Conservation (phyloP, 2,888 invertebrate genomes). For the Ophraella communa region DNA sequence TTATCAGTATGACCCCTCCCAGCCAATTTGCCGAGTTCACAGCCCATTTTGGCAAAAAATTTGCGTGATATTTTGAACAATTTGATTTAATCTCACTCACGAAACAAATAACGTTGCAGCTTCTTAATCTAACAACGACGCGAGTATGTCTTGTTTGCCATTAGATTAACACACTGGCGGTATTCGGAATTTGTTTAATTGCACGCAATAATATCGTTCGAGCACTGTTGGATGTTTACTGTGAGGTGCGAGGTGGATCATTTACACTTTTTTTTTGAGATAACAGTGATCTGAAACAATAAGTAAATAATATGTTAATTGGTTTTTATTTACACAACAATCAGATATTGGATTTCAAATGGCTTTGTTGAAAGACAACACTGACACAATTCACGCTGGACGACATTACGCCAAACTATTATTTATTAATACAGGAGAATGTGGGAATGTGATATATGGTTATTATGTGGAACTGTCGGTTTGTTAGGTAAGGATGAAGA, state of each 20-base stretch:
- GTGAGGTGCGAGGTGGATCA: constrained; percentile 6
- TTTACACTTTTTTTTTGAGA: constrained; percentile 15
- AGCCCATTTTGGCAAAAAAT: constrained; percentile 66
- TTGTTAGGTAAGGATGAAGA: too few species aligned
- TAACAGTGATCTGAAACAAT: constrained; percentile 12
- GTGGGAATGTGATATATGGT: neutral
- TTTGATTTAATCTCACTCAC: neutral
- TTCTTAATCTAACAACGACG: neutral
- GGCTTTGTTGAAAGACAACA: neutral
- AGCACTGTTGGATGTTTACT: constrained; percentile 3
- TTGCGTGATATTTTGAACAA: neutral
- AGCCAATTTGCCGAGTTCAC: constrained; percentile 79
- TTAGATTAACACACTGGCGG: constrained; percentile 1
- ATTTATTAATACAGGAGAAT: too few species aligned
- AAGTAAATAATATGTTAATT: neutral
- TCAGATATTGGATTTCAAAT: neutral
- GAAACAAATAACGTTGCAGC: neutral
- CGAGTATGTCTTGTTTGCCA: constrained; percentile 16
- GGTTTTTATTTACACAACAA: neutral
- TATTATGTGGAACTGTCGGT: neutral
- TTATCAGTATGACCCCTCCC: constrained; percentile 52
- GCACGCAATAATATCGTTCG: neutral
- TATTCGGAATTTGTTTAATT: constrained; percentile 10
- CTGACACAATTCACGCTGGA: neutral
- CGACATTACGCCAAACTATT: neutral